These are phyloP conservation scores for Drosophila rellima DNA, from an alignment of 2,888 invertebrate species.

Conservation along the genomic window DNA sequence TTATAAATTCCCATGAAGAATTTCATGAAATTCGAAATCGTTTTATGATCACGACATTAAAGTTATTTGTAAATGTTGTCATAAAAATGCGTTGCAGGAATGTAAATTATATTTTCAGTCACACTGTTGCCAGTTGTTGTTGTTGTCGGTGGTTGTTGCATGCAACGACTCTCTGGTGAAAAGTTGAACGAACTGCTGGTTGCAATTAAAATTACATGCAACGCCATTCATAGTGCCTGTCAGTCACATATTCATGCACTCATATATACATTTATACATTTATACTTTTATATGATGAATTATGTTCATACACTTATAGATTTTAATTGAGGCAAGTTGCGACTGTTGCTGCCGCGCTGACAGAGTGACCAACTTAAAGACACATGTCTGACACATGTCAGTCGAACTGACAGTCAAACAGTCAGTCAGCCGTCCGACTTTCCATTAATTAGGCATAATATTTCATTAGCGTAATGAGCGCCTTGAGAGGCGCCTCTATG, in stretches of 20 bases:
- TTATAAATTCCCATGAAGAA: constrained; percentile 1
- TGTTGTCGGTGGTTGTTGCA: constrained; percentile 22
- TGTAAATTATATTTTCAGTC: constrained; percentile 72
- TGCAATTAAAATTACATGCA: constrained; percentile 78
- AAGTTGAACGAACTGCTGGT: constrained; percentile 75
- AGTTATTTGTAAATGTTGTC: constrained; percentile 57
- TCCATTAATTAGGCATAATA: constrained; percentile 80
- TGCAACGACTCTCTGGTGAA: constrained; percentile 10
- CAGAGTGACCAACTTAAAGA: constrained; percentile 82
- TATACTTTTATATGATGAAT: constrained; percentile 27
- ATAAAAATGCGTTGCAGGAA: constrained; percentile 64
- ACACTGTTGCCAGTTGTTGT: constrained; percentile 27
- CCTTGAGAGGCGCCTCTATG: constrained; percentile 53
- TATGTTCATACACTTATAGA: constrained; percentile 52
- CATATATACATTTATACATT: constrained; percentile 31
- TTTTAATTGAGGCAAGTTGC: constrained; percentile 76
- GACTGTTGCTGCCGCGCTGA: constrained; percentile 47
- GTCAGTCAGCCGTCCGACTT: constrained; percentile 64
- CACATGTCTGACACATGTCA: constrained; percentile 76
- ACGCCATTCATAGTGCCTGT: constrained; percentile 50
- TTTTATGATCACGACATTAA: constrained; percentile 37
- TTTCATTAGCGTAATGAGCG: constrained; percentile 78
- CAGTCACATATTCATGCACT: constrained; percentile 47
- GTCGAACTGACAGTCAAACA: constrained; percentile 50
- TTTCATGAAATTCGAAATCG: not conserved